A percentile compares a stretch with the other conserved stretches of the same genome.
These are phyloP conservation scores for Rotaria macrura DNA, from an alignment of 2,888 invertebrate species.

Conservation along the genomic window DNA sequence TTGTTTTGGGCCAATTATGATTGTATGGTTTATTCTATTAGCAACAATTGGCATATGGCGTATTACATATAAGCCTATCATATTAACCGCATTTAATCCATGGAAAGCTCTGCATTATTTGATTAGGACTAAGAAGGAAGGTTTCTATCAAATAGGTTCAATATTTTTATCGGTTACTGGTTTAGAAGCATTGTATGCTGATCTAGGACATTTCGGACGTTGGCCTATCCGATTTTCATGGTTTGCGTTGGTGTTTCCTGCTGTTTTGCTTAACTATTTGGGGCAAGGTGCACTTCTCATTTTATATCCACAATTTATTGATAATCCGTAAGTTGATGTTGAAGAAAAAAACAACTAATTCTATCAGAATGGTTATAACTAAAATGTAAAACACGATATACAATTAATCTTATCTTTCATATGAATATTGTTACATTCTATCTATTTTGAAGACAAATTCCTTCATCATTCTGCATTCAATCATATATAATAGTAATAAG, in stretches of 20 bases:
- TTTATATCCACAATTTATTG: neutral
- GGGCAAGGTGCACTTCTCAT: neutral
- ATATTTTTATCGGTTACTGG: neutral
- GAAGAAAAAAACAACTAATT: neutral
- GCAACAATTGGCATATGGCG: neutral
- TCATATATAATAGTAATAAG: too few relatives aligned
- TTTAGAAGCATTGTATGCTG: neutral
- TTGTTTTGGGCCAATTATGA: conserved; percentile 12
- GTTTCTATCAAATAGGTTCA: neutral
- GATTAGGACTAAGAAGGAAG: neutral
- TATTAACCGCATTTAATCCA: neutral
- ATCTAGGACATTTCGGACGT: conserved; percentile 19
- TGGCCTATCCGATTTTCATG: conserved; percentile 11
- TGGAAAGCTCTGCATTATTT: conserved; percentile 10
- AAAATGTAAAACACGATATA: too few relatives aligned
- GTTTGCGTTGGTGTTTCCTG: neutral
- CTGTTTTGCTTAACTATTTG: neutral
- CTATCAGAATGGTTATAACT: too few relatives aligned
- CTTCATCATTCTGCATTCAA: too few relatives aligned
- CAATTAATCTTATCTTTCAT: too few relatives aligned
- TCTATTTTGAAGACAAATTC: too few relatives aligned
- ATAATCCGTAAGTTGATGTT: neutral
- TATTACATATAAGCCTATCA: neutral
- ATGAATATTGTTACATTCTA: too few relatives aligned
- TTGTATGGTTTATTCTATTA: conserved; percentile 1